Evolutionary conservation across 2,113 vertebrate species (phyloP).

Genomic region (Phainopepla nitens): DNA sequence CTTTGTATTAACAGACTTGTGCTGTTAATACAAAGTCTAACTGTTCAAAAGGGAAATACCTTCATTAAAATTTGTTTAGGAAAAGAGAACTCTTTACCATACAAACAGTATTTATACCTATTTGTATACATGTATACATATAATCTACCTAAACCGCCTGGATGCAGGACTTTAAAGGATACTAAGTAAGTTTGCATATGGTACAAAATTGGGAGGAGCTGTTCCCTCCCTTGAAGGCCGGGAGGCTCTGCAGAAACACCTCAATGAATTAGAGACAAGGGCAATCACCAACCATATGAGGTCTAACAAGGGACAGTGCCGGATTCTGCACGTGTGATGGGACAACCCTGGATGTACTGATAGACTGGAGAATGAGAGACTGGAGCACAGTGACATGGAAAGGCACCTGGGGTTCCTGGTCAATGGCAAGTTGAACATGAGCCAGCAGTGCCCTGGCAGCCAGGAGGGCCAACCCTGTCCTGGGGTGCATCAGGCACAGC

Average conservation of each 20-base stretch:
- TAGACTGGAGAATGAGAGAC: background rate
- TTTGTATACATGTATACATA: background rate
- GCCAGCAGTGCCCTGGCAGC: background rate
- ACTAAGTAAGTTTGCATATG: background rate
- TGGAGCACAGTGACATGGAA: background rate
- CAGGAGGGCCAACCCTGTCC: rapidly evolving
- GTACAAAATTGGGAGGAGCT: background rate
- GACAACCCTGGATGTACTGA: too few relatives aligned
- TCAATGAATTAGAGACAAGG: background rate
- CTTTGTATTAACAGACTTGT: background rate
- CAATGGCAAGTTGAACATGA: rapidly evolving
- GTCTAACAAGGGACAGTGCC: background rate
- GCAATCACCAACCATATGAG: background rate
- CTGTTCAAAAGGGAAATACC: background rate
- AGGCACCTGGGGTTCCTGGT: background rate
- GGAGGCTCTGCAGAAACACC: background rate
- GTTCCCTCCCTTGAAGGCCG: background rate
- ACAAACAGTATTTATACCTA: background rate
- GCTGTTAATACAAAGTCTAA: background rate
- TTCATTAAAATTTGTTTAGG: background rate
- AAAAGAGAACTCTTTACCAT: background rate
- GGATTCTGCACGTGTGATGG: background rate
- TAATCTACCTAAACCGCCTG: background rate
- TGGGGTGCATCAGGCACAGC: background rate
- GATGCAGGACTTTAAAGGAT: background rate